A percentile compares a stretch with the other conserved stretches of the same genome.
Evolutionary conservation across 2,113 vertebrate species (phyloP).

Genomic region (Gorsachius goisagi): DNA sequence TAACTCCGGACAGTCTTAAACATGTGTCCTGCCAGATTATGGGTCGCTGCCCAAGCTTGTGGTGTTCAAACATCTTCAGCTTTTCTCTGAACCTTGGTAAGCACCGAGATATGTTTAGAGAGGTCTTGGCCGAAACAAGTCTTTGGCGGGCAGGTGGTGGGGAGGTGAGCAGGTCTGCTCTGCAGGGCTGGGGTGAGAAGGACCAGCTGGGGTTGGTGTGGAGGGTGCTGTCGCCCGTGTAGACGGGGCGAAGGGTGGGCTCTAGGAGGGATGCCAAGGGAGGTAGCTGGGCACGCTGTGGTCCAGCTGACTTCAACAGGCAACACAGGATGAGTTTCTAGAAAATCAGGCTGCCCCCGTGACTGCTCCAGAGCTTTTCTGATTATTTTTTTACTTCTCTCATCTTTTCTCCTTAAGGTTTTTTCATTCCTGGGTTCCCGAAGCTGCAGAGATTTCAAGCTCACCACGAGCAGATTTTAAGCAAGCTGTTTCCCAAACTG

Average conservation of each 20-base stretch:
- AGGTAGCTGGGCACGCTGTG: neutral
- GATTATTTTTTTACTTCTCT: neutral
- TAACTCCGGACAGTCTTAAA: neutral
- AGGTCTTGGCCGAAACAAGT: neutral
- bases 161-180: neutral
- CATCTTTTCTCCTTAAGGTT: slow-evolving; percentile 66
- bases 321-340: neutral
- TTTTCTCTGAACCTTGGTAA: neutral
- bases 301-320: neutral
- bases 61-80: neutral
- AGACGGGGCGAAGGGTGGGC: neutral
- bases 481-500: slow-evolving; percentile 87
- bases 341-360: neutral
- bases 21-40: neutral
- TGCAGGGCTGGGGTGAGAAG: neutral
- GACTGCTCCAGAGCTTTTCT: neutral
- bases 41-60: neutral
- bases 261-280: neutral
- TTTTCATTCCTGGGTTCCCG: slow-evolving; percentile 92
- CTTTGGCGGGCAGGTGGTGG: neutral
- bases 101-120: neutral
- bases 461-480: slow-evolving; percentile 89
- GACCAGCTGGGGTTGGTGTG: neutral
- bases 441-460: slow-evolving; percentile 90
- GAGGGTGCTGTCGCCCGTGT: neutral